Evolutionary conservation across 2,797 vertebrate species (phyloP).

Genomic region (Poecilia velifera): DNA sequence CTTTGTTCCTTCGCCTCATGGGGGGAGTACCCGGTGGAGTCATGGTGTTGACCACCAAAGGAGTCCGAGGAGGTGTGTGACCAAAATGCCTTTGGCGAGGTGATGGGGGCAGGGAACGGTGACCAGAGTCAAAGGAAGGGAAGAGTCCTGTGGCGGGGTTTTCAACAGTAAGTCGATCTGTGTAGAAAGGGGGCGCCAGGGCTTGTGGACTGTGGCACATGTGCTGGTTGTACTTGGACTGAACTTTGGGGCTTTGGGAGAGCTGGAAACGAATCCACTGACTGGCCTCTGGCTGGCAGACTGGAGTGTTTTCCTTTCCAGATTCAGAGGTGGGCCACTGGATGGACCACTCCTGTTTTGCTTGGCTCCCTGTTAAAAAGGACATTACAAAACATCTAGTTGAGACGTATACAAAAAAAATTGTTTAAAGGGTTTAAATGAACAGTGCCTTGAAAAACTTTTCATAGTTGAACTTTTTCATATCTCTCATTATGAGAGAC

Average conservation of each 20-base stretch:
- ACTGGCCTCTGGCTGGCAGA: constrained; percentile 83
- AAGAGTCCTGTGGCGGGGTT: constrained; percentile 83
- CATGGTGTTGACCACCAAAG: constrained; percentile 90
- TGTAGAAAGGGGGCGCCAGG: constrained; percentile 77
- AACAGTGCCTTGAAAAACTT: background rate
- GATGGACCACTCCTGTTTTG: constrained; percentile 97
- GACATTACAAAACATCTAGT: constrained; percentile 8
- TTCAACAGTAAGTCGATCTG: constrained; percentile 90
- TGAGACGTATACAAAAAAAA: background rate
- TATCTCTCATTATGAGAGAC: background rate
- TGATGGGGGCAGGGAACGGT: constrained; percentile 91
- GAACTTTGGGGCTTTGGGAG: constrained; percentile 90
- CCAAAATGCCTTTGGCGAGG: constrained; percentile 91
- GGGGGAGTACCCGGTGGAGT: constrained; percentile 92
- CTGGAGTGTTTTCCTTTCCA: constrained; percentile 91
- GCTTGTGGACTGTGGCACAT: constrained; percentile 86
- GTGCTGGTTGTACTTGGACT: constrained; percentile 88
- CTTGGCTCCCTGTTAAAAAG: constrained; percentile 85
- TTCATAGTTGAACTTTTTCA: background rate
- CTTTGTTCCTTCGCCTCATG: constrained; percentile 88
- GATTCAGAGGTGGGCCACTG: constrained; percentile 93
- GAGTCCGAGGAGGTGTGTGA: constrained; percentile 92
- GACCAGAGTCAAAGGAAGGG: constrained; percentile 85
- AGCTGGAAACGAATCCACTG: constrained; percentile 91
- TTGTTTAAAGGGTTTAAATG: background rate